These are phyloP conservation scores for Laspeyria flexula DNA, from an alignment of 2,888 invertebrate species.

Conservation along the genomic window DNA sequence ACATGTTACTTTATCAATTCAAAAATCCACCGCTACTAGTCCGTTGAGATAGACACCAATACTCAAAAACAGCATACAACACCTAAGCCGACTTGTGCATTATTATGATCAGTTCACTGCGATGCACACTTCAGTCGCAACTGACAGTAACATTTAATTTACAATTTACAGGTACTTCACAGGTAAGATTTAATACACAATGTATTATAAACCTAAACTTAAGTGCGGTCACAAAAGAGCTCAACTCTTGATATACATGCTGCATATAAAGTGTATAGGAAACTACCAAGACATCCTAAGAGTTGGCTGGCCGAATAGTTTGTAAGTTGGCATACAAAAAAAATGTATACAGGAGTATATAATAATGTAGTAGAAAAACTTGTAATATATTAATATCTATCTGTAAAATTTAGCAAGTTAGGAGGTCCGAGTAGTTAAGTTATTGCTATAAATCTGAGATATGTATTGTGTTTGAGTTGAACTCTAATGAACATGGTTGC, in stretches of 20 bases:
- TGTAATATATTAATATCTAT: conserved; percentile 2
- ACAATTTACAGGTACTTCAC: conserved; percentile 85
- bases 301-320: conserved; percentile 26
- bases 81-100: conserved; percentile 61
- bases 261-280: conserved; percentile 45
- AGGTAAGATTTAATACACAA: conserved; percentile 80
- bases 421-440: conserved; percentile 36
- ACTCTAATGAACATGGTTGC: conserved; percentile 79
- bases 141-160: conserved; percentile 76
- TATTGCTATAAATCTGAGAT: conserved; percentile 54
- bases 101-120: conserved; percentile 77
- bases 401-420: conserved; percentile 44
- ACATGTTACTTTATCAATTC: conserved; percentile 69
- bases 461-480: conserved; percentile 72
- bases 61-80: conserved; percentile 79
- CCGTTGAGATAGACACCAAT: conserved; percentile 74
- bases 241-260: conserved; percentile 72
- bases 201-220: conserved; percentile 78
- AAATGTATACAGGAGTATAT: not conserved
- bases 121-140: conserved; percentile 71
- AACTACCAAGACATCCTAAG: conserved; percentile 45
- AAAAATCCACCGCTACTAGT: conserved; percentile 67
- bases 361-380: not conserved
- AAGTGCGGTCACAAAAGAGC: conserved; percentile 78
- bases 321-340: conserved; percentile 22